Conservation (phyloP, 2,797 vertebrate species). For the Eurystomus glaucurus region DNA sequence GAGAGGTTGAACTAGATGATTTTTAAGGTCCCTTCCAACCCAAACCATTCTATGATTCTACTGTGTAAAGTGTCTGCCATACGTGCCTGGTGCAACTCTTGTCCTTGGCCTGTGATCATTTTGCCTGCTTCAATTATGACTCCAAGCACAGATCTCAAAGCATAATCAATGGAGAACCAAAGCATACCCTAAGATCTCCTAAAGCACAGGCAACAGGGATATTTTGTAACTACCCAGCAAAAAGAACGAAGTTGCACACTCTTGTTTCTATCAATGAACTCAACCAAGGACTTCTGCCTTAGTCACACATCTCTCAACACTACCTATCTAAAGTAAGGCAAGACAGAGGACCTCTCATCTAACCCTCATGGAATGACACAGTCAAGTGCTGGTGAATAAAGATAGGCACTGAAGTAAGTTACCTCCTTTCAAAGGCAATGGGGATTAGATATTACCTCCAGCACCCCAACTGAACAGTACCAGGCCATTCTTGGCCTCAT, state of each 20-base stretch:
- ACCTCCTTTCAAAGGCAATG: background rate
- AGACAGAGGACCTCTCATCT: background rate
- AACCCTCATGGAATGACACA: background rate
- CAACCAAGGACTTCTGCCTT: background rate
- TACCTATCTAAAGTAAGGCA: background rate
- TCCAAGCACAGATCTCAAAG: background rate
- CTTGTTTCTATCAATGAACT: background rate
- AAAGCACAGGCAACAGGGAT: background rate
- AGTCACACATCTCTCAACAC: background rate
- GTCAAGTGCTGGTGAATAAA: background rate
- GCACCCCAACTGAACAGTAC: rapidly evolving
- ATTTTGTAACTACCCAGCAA: background rate
- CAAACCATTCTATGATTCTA: background rate
- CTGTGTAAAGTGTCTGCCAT: background rate
- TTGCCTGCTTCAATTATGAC: background rate
- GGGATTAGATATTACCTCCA: background rate
- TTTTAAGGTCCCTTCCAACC: background rate
- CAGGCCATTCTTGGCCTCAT: background rate
- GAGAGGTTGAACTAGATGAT: background rate
- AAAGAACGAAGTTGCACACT: background rate
- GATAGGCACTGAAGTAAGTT: background rate
- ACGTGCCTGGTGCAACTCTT: background rate
- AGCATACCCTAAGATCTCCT: background rate
- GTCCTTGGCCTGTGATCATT: background rate
- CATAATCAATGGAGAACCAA: rapidly evolving